These are phyloP conservation scores for Calephelis perditalis DNA, from an alignment of 2,888 invertebrate genomes.

Conservation along the genomic window DNA sequence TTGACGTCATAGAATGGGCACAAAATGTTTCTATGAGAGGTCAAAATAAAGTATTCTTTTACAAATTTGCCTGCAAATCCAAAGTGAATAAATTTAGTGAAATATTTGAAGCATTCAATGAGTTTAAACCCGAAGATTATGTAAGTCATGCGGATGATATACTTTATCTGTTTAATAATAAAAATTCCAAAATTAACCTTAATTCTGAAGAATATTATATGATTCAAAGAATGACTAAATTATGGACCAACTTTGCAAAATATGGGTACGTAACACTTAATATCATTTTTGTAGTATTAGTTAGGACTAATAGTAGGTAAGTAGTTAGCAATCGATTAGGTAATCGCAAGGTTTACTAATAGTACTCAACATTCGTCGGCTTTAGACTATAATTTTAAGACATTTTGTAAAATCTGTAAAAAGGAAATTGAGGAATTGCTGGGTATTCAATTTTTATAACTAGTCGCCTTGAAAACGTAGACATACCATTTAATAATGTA, in stretches of 20 bases:
- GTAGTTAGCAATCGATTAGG: no score
- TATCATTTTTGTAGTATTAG: background rate
- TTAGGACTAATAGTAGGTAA: no score
- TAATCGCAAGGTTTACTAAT: no score
- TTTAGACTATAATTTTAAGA: no score
- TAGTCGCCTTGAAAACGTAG: background rate
- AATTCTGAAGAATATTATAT: slow-evolving; percentile 38
- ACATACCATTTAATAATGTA: background rate
- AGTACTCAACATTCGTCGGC: no score
- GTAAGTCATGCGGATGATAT: slow-evolving; percentile 26
- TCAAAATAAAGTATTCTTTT: slow-evolving; percentile 42
- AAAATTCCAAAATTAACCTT: slow-evolving; percentile 31
- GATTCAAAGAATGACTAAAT: slow-evolving; percentile 42
- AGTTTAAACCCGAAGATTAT: slow-evolving; percentile 16
- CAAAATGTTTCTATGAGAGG: slow-evolving; percentile 36
- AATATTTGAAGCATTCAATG: slow-evolving; percentile 21
- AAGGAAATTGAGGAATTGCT: no score
- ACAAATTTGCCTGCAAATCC: slow-evolving; percentile 47
- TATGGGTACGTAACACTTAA: slow-evolving; percentile 42
- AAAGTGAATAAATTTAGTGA: slow-evolving; percentile 42
- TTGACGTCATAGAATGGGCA: slow-evolving; percentile 36
- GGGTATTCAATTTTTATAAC: no score
- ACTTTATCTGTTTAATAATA: slow-evolving; percentile 33
- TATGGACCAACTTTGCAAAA: slow-evolving; percentile 63
- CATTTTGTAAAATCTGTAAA: no score